These are phyloP conservation scores for Zosterops hypoxanthus DNA, from an alignment of 2,113 vertebrate species.

Conservation along the genomic window DNA sequence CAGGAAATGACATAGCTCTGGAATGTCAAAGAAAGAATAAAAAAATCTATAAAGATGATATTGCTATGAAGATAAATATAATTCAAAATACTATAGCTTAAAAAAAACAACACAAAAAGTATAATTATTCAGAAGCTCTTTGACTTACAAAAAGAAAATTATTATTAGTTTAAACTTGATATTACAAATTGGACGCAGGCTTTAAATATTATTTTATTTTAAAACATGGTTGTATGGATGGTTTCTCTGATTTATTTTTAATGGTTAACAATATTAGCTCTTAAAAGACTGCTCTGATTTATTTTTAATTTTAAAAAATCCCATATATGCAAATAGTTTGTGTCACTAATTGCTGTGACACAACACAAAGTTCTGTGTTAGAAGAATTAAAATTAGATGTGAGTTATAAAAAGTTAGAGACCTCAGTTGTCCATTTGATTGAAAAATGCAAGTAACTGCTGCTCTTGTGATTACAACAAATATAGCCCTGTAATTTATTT, in stretches of 20 bases:
- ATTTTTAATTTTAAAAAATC: background rate
- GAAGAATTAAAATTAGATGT: background rate
- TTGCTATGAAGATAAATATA: background rate
- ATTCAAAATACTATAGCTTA: background rate
- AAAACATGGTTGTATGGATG: background rate
- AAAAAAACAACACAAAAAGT: background rate
- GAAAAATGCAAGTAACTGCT: background rate
- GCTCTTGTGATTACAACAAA: background rate
- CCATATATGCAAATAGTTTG: accelerated
- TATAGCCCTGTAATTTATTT: background rate
- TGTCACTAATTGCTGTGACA: background rate
- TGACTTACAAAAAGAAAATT: background rate
- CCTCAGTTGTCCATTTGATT: background rate
- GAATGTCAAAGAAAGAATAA: background rate
- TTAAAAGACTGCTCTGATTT: background rate
- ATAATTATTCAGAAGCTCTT: background rate
- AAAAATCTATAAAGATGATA: background rate
- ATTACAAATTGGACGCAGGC: background rate
- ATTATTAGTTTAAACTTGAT: background rate
- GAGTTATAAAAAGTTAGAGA: background rate
- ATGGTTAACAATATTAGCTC: background rate
- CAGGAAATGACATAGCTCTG: background rate
- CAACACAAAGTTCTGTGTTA: background rate
- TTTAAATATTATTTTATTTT: background rate
- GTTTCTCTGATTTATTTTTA: background rate